phyloP scores from a whole-genome alignment of 2,113 vertebrate genomes.

The Thermophis baileyi region DNA sequence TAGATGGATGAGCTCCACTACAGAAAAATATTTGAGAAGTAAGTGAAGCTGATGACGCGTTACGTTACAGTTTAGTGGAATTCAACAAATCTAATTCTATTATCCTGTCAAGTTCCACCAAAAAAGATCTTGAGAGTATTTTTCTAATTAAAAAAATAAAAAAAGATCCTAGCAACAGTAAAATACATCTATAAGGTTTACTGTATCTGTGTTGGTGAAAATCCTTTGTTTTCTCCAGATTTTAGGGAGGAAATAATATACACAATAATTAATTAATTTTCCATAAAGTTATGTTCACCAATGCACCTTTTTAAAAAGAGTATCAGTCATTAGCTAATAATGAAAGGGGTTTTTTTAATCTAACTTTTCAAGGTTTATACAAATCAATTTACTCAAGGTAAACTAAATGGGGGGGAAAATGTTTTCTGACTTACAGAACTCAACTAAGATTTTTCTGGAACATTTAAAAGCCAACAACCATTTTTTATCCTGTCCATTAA shows the following conservation, averaged over 20 bases:
- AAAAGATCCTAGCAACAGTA: constrained; percentile 34
- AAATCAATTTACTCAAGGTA: constrained; percentile 21
- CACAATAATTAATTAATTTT: constrained; percentile 45
- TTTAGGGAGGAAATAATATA: constrained; percentile 47
- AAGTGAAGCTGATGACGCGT: constrained; percentile 61
- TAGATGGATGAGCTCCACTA: constrained; percentile 53
- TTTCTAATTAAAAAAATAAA: constrained; percentile 23
- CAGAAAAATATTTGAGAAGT: constrained; percentile 62
- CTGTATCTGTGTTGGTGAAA: constrained; percentile 33
- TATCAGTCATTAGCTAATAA: constrained; percentile 37
- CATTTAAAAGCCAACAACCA: constrained; percentile 32
- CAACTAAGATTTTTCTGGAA: constrained; percentile 38
- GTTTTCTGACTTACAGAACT: constrained; percentile 17
- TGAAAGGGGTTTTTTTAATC: constrained; percentile 27
- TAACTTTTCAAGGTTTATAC: constrained; percentile 36
- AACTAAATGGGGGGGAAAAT: constrained; percentile 29
- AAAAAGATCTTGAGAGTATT: constrained; percentile 46
- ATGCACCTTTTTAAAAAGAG: constrained; percentile 30
- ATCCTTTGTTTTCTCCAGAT: constrained; percentile 45
- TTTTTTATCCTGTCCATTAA: constrained; percentile 33
- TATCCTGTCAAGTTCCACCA: constrained; percentile 58
- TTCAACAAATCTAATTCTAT: constrained; percentile 62
- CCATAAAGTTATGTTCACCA: constrained; percentile 52
- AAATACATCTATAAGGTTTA: constrained; percentile 39
- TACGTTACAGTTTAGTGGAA: constrained; percentile 63